phyloP scores from a whole-genome alignment of 1,140 invertebrate genomes.

The Drosophila varians region DNA sequence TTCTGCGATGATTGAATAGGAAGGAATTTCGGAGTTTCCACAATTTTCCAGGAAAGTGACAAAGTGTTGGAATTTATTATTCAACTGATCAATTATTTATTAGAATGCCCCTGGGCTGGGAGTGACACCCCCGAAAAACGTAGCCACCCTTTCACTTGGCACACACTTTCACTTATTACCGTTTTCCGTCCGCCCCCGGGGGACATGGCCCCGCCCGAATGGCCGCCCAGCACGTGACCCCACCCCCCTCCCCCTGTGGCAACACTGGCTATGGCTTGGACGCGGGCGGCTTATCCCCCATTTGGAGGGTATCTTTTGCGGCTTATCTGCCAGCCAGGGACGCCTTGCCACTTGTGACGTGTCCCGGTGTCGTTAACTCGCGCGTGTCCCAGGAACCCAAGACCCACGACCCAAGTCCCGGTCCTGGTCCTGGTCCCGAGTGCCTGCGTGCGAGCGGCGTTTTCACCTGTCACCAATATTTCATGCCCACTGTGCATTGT shows the following conservation, averaged over 20 bases:
- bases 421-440: too few species aligned
- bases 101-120: constrained; percentile 55
- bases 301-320: constrained; percentile 40
- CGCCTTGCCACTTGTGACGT: constrained; percentile 33
- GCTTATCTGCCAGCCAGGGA: constrained; percentile 17
- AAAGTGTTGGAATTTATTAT: constrained; percentile 73
- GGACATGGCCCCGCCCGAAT: constrained; percentile 55
- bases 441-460: constrained; percentile 34
- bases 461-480: constrained; percentile 81
- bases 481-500: constrained; percentile 76
- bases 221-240: constrained; percentile 61
- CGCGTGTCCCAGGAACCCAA: constrained; percentile 39
- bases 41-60: constrained; percentile 53
- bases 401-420: too few species aligned
- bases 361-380: constrained; percentile 59
- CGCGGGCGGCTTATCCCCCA: constrained; percentile 12
- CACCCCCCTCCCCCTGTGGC: neutral
- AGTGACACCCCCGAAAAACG: constrained; percentile 29
- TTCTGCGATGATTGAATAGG: constrained; percentile 29
- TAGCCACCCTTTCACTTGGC: constrained; percentile 42
- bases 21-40: constrained; percentile 32
- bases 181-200: constrained; percentile 36
- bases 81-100: constrained; percentile 75
- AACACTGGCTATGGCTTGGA: neutral
- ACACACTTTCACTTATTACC: constrained; percentile 72